phyloP scores from a whole-genome alignment of 1,140 invertebrate genomes.

The Atta texana region DNA sequence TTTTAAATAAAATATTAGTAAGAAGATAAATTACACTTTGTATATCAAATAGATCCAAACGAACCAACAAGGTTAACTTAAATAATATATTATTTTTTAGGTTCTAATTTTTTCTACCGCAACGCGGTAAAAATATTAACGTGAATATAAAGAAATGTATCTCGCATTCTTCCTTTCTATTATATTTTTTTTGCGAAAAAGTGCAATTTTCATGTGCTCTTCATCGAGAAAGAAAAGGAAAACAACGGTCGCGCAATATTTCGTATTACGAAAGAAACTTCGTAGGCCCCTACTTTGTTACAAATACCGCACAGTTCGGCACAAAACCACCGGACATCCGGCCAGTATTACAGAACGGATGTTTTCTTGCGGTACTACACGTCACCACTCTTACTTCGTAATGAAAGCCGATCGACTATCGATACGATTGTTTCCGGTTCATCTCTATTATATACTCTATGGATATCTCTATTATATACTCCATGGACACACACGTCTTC shows the following conservation, averaged over 20 bases:
- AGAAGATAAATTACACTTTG: too few species aligned
- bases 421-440: slow-evolving; percentile 32
- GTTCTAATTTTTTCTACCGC: background rate
- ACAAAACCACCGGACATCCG: slow-evolving; percentile 55
- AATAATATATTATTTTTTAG: background rate
- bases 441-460: background rate
- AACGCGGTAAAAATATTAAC: background rate
- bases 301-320: slow-evolving; percentile 37
- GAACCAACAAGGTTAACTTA: background rate
- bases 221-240: slow-evolving; percentile 7
- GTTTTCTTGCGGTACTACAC: slow-evolving; percentile 47
- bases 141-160: background rate
- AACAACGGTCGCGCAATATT: background rate
- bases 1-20: too few species aligned
- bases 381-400: background rate
- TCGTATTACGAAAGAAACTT: slow-evolving; percentile 46
- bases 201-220: background rate
- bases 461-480: background rate
- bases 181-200: slow-evolving; percentile 11
- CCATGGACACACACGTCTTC: background rate
- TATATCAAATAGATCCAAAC: too few species aligned
- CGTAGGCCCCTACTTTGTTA: slow-evolving; percentile 19
- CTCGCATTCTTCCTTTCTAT: background rate
- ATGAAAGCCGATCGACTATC: slow-evolving; percentile 11
- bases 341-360: slow-evolving; percentile 30